phyloP scores from a whole-genome alignment of 2,888 invertebrate species.

The Andrena dorsata region DNA sequence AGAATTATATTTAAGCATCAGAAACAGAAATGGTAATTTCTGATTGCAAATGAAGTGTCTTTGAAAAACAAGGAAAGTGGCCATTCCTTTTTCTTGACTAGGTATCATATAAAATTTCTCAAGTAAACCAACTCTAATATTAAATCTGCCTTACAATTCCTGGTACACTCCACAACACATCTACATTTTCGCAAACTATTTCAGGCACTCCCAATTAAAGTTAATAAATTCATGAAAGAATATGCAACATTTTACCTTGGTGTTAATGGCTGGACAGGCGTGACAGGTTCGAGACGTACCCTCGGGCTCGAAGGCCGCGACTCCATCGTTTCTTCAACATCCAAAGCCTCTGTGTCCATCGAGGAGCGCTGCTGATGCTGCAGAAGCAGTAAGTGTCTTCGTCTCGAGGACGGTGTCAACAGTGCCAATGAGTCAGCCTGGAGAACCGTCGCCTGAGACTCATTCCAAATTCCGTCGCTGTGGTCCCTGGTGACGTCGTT shows the following conservation, averaged over 20 bases:
- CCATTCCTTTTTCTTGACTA: too few species aligned
- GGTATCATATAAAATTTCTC: too few species aligned
- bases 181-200: background rate
- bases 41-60: too few species aligned
- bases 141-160: too few species aligned
- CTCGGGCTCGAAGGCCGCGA: constrained; percentile 79
- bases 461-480: constrained; percentile 95
- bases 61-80: too few species aligned
- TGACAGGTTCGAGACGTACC: constrained; percentile 80
- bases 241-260: constrained; percentile 70
- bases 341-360: constrained; percentile 93
- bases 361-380: constrained; percentile 95
- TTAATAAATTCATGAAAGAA: background rate
- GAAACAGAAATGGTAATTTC: too few species aligned
- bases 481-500: constrained; percentile 92
- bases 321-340: constrained; percentile 86
- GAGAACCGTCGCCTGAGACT: constrained; percentile 94
- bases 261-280: constrained; percentile 75
- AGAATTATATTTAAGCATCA: too few species aligned
- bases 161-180: too few species aligned
- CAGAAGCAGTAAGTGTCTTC: constrained; percentile 91
- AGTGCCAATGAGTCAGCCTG: constrained; percentile 90
- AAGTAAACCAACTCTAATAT: too few species aligned
- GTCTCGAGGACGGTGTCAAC: constrained; percentile 91
- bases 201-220: background rate